Base-by-base conservation (phyloP, 2,113 vertebrate species). In the Bos javanicus region DNA sequence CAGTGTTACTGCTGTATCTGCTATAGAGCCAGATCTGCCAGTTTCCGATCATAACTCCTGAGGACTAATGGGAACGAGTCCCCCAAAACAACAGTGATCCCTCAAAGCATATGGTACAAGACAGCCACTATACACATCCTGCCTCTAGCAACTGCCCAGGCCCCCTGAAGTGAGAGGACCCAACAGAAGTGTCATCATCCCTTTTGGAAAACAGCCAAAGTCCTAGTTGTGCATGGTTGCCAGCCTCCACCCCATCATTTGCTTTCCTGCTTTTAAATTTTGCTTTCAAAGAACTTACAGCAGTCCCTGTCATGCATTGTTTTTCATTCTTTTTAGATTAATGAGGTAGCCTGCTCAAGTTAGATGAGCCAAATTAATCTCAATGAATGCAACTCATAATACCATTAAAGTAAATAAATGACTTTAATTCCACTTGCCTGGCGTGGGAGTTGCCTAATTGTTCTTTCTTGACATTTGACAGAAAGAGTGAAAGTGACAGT, bases 351-450 rank as follows among this genome's bases (percentile, higher is more conserved):
- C 84, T 17, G 8, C 88, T 86, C 60, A 87, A 71, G 91, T 82
- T 80, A 78, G 76, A 57, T 6, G 7, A 64, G n/a, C 71, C 97
- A 94, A 71, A 92, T 96, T 92, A 94, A 94, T 94, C 95, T 92
- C 78, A 92, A 82, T 78, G 56, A 97, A 43, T 64, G 82, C 3
- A 83, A 56, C 87, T 48, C 14, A 21, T 90, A 87, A 1, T 62
- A 60, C 80, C 59, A 25, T 6, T n/a, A 84, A 91, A 97, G 56
- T 80, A 78, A 92, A 36, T 48, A 91, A 39, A 48, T 89, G 52
- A 60, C 90, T 96, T 85, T 83, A 92, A 86, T 26, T 62, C 56
- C 74, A 21, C 48, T 93, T 46, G 25, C 71, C 46, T 46, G 43
- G 28, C 25, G 2, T 46, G 10, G 57, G 52, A 76, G 26, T 7